Evolutionary conservation across 2,888 invertebrate genomes (phyloP), one percentile per base, ranked within the genome.

Genomic region (Aphelenchoides bicaudatus): DNA sequence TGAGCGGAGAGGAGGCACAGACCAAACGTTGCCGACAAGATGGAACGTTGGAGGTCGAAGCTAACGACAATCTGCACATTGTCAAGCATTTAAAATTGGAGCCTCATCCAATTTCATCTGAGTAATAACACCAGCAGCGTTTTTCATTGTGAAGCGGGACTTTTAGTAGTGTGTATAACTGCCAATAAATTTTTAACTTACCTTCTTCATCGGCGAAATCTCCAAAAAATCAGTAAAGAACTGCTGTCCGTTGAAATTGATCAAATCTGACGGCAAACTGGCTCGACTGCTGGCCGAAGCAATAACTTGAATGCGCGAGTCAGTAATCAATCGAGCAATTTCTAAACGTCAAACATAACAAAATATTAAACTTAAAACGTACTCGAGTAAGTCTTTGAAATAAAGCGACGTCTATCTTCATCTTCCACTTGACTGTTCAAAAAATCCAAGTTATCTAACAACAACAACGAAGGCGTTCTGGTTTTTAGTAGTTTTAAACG

Each of bases 371-470:
- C 5, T 57, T 16, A 3, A 29, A n/a, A 29, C 67, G 46, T 54
- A 70, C 56, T 56, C n/a, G 47, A 49, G 30, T 70, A 71, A 1
- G 68, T 56, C 59, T 64, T 70, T 39, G 67, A 66, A 6, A 68
- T 57, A 10, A 62, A 65, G 10, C 67, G 53, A 23, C 65, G 64
- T 23, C 73, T 34, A 28, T 73, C 71, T 39, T 73, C 71, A 16
- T 71, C 71, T 37, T 72, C 71, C 10, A 65, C 52, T 30, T 56
- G 56, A 16, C 62, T 49, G 19, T 69, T 57, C 23, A 73, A 59
- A 27, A 66, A 62, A 39, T 73, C 73, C 25, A 73, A 53, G 39
- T 70, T 66, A 38, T 73, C 73, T 13, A 73, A 56, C 19, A 73
- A 47, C 0, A 73, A 56, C 1, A 72, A 50, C 1, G 68, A 51